phyloP scores from a whole-genome alignment of 2,113 vertebrate species.

The Vidua chalybeata region DNA sequence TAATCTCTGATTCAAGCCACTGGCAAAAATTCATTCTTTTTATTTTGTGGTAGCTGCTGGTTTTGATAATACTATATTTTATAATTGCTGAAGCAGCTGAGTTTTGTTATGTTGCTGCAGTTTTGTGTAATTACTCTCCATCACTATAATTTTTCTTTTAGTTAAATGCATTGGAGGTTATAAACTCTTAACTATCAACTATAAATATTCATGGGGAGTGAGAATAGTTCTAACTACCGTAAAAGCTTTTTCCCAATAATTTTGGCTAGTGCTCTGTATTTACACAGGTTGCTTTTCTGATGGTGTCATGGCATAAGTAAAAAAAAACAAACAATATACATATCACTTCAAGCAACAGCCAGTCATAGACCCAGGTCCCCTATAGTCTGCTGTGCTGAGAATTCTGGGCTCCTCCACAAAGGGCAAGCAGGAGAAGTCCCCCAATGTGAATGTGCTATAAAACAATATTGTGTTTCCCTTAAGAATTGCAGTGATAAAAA shows the following conservation, averaged over 20 bases:
- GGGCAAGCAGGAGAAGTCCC: background rate
- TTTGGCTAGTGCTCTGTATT: background rate
- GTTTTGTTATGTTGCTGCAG: constrained; percentile 51
- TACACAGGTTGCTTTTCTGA: background rate
- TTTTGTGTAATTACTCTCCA: constrained; percentile 65
- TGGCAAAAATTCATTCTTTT: background rate
- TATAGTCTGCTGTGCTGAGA: background rate
- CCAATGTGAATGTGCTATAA: constrained; percentile 1
- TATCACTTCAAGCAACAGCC: background rate
- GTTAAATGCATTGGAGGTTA: constrained; percentile 59
- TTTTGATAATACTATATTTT: constrained; percentile 42
- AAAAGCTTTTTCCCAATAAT: constrained; percentile 36
- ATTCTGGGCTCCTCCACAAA: background rate
- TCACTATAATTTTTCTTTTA: constrained; percentile 63
- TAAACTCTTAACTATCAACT: constrained; percentile 66
- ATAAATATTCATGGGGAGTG: constrained; percentile 42
- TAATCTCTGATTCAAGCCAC: background rate
- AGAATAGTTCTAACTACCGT: constrained; percentile 43
- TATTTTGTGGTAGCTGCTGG: background rate
- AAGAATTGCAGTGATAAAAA: constrained; percentile 46
- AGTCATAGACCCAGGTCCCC: background rate
- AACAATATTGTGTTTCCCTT: constrained; percentile 41
- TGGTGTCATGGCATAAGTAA: background rate
- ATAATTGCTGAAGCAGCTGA: constrained; percentile 45
- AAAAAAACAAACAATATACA: background rate